These are phyloP conservation scores for Sesamia inferens DNA, from an alignment of 2,888 invertebrate species.

Conservation along the genomic window DNA sequence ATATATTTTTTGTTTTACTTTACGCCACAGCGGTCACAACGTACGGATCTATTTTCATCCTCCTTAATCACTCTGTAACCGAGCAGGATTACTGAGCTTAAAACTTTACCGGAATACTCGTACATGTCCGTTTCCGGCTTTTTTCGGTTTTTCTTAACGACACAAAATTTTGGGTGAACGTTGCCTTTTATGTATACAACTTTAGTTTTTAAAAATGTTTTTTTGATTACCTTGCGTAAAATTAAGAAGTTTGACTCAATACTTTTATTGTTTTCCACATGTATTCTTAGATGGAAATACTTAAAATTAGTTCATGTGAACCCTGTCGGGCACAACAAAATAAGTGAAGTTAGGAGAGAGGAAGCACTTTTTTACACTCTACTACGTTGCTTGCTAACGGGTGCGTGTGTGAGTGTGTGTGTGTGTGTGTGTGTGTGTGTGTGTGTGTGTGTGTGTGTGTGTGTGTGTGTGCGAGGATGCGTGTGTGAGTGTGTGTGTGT, in stretches of 20 bases:
- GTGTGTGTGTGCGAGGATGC: too few relatives aligned
- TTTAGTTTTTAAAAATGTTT: neutral
- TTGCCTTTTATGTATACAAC: neutral
- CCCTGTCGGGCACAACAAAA: too few relatives aligned
- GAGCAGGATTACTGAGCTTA: conserved; percentile 25
- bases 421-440: too few relatives aligned
- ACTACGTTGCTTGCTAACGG: too few relatives aligned
- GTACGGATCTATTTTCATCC: conserved; percentile 5
- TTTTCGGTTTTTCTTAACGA: neutral
- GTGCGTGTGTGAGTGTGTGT: too few relatives aligned
- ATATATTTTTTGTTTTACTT: conserved; percentile 13
- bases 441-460: too few relatives aligned
- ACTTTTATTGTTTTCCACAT: too few relatives aligned
- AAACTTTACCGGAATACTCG: conserved; percentile 13
- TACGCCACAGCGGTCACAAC: neutral
- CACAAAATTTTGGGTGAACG: neutral
- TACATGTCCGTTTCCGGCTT: neutral
- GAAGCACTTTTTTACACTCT: too few relatives aligned
- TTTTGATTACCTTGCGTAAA: neutral
- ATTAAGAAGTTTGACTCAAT: neutral
- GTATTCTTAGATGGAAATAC: too few relatives aligned
- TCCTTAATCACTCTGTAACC: conserved; percentile 15
- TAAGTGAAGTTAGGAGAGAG: too few relatives aligned
- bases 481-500: too few relatives aligned
- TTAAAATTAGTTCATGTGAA: too few relatives aligned